Base-by-base conservation (phyloP, 2,888 invertebrate genomes). In the Patella caerulea region DNA sequence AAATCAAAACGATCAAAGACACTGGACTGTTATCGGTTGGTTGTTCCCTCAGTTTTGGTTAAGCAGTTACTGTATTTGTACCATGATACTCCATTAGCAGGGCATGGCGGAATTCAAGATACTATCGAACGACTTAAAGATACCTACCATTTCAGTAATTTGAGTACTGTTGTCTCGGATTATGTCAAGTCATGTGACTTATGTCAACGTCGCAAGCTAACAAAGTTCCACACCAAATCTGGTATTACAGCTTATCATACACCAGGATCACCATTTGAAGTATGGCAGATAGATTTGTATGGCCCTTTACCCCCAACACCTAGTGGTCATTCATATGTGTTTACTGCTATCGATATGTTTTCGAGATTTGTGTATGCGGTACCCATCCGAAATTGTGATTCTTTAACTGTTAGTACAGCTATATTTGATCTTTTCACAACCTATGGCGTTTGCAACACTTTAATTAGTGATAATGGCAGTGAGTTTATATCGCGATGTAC, bases 41-140 rank as follows among this genome's bases (percentile, higher is more conserved):
- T 78, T 0, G 19, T 82, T n/a, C 82, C 79, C 2, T 45, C 77
- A 53, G 29, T 73, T 11, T 52, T 24, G 24, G 24, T 24, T 24
- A 1, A 24, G 24, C 0, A 24, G 24, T 24, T 24, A 24, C 24
- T 78, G 52, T 15, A 65, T 3, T n/a, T 78, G 29, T 78, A 76
- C 54, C 80, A 78, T 69, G 80, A 78, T 24, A 76, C 80, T 17
- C 78, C 75, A 1, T 17, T 78, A 53, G 76, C 59, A 14, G 75
- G 73, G 14, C 80, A 80, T 71, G 70, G 73, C 53, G 76, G 80
- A 19, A 78, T 80, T 74, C 75, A 78, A 53, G 75, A 80, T 24
- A 80, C 78, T 2, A 34, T 80, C 11, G 78, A 80, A 69, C 53
- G 75, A 1, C 53, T 80, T 3, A 75, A 72, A 24, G 76, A 75